Evolutionary conservation across 2,113 vertebrate species (phyloP), one percentile per base, ranked within the genome.

Genomic region (Ophiodon elongatus): DNA sequence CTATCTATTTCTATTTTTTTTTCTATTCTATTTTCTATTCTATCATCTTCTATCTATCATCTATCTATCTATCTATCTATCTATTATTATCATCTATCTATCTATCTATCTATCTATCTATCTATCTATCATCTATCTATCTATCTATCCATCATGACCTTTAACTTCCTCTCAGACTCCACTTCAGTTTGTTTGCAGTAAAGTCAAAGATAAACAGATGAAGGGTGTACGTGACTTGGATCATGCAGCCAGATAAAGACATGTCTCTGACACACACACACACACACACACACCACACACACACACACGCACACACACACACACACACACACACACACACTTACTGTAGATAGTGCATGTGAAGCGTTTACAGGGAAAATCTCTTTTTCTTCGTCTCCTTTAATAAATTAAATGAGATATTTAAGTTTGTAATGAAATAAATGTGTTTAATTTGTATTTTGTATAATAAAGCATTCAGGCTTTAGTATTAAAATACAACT

Each of bases 201-300:
- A 76, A 65, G 4, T 1, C 13, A 81, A 62, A 76, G 47, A 87
- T 88, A 85, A 83, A 87, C 79, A 80, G 35, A 67, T 25, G 31
- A 56, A 62, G n/a, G 41, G n/a, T 39, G 10, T 90, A 91, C 85
- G 87, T 91, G 89, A 89, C 85, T 81, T 1, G 0, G 45, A 39
- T 37, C 91, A 90, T 73, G 85, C 43, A 67, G 81, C 14, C 37
- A 29, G 60, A 83, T 59, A 8, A 73, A 29, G 23, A 29, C 11
- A 15, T 57, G 25, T 17, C 10, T 39, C 19, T 1, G 6, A 68
- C 19, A 76, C 64, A 62, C 64, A 54, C 35, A 66, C 8, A 57
- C 60, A 47, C 35, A 43, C 31, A 52, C 41, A 37, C 56, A 29
- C 15, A 79, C 66, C 19, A 57, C 6, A 43, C 64, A 57, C n/a